Conservation (phyloP, 2,797 vertebrate genomes). For the Aldrovandia affinis region DNA sequence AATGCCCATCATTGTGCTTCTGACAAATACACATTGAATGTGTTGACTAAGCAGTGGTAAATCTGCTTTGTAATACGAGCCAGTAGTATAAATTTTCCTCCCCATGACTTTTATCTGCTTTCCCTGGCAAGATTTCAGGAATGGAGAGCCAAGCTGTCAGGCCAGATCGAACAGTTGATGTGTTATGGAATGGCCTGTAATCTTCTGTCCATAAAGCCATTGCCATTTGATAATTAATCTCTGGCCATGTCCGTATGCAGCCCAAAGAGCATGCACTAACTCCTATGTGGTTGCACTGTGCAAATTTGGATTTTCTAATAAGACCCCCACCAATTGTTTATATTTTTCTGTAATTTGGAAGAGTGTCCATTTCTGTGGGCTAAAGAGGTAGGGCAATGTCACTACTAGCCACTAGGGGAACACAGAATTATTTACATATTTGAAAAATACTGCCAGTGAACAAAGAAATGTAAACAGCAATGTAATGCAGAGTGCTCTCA, state of each 20-base stretch:
- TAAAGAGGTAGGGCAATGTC: neutral
- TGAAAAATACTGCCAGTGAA: neutral
- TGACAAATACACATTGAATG: neutral
- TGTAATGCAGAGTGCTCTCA: too few species aligned
- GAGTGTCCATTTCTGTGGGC: neutral
- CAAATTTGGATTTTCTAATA: slow-evolving; percentile 25
- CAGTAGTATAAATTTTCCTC: slow-evolving; percentile 11
- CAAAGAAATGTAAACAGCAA: neutral
- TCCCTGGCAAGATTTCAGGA: slow-evolving; percentile 27
- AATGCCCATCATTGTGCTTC: neutral
- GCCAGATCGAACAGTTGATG: slow-evolving; percentile 48
- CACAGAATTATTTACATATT: neutral
- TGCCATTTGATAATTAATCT: slow-evolving; percentile 70
- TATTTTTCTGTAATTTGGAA: neutral
- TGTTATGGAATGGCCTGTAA: slow-evolving; percentile 57
- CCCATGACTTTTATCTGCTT: slow-evolving; percentile 24
- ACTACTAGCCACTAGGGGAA: neutral
- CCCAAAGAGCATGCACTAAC: slow-evolving; percentile 24
- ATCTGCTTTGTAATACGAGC: neutral
- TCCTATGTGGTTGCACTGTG: slow-evolving; percentile 27
- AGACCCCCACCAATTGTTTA: neutral
- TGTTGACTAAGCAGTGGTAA: slow-evolving; percentile 17
- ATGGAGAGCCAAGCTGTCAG: slow-evolving; percentile 46
- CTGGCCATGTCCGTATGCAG: slow-evolving; percentile 42
- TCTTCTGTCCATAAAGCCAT: slow-evolving; percentile 57